Evolutionary conservation across 2,113 vertebrate species (phyloP).

Genomic region (Muntiacus muntjak): DNA sequence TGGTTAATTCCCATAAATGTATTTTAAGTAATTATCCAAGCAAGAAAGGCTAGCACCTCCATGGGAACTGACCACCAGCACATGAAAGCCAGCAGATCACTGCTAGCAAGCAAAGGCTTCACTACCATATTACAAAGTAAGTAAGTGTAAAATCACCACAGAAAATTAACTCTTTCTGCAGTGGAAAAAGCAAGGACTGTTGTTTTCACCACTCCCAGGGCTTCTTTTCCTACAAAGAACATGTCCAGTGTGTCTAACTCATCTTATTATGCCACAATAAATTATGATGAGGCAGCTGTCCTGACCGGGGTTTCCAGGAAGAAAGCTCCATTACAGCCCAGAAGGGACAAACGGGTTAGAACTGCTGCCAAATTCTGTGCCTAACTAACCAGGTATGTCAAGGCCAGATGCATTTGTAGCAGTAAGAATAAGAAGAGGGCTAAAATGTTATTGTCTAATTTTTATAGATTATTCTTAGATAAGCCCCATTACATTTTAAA

Average conservation of each 20-base stretch:
- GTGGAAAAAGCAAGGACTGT: background rate
- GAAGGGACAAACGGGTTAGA: background rate
- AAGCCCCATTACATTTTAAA: background rate
- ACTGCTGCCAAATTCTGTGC: rapidly evolving
- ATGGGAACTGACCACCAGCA: background rate
- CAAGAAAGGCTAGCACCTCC: background rate
- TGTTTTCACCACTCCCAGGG: background rate
- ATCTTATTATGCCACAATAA: background rate
- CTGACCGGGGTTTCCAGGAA: background rate
- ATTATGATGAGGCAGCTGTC: background rate
- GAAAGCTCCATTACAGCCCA: background rate
- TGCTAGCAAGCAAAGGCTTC: background rate
- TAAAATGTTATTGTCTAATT: background rate
- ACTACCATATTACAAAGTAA: background rate
- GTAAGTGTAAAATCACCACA: background rate
- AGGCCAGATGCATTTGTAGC: background rate
- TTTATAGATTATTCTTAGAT: background rate
- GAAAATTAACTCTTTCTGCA: background rate
- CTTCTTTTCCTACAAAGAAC: background rate
- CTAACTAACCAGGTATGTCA: background rate
- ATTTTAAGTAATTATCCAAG: conserved; percentile 50
- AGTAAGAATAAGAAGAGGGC: background rate
- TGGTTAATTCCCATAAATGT: conserved; percentile 14
- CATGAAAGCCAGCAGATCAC: background rate
- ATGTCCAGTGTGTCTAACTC: background rate